These are phyloP conservation scores for Climacteris rufus DNA, from an alignment of 2,113 vertebrate genomes.

Conservation along the genomic window DNA sequence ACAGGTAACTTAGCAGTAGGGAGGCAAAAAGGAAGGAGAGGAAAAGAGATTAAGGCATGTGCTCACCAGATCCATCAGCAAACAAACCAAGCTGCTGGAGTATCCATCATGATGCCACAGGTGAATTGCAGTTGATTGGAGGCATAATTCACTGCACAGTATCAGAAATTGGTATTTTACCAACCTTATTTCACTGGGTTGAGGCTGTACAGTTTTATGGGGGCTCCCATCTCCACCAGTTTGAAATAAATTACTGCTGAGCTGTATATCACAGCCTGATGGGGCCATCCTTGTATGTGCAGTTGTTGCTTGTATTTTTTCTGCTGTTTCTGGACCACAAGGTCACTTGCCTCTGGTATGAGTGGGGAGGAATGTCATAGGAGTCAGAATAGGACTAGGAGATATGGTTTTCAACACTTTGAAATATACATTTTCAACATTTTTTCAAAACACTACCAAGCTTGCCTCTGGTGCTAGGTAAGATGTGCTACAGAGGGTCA, in stretches of 20 bases:
- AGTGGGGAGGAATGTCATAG: not conserved
- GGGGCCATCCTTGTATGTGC: not conserved
- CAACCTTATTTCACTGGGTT: conserved; percentile 56
- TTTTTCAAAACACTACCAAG: too few relatives aligned
- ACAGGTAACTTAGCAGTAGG: not conserved
- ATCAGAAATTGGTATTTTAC: conserved; percentile 49
- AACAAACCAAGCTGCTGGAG: not conserved
- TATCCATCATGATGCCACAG: not conserved
- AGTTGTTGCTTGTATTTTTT: conserved; percentile 27
- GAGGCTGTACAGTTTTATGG: conserved; percentile 53
- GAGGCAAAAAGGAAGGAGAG: not conserved
- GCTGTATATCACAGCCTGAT: conserved; percentile 1
- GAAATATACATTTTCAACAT: too few relatives aligned
- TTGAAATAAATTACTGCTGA: conserved; percentile 51
- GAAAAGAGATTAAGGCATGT: not conserved
- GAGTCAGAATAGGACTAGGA: not conserved
- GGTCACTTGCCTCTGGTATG: not conserved
- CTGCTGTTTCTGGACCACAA: not conserved
- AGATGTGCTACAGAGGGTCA: not conserved
- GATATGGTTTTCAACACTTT: not conserved
- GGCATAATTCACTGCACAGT: not conserved
- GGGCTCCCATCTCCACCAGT: not conserved
- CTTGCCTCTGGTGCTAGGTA: not conserved
- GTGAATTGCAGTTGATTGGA: conserved; percentile 50
- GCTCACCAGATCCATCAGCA: not conserved